These are phyloP conservation scores for Metaphire vulgaris DNA, from an alignment of 1,140 invertebrate genomes.

Conservation along the genomic window DNA sequence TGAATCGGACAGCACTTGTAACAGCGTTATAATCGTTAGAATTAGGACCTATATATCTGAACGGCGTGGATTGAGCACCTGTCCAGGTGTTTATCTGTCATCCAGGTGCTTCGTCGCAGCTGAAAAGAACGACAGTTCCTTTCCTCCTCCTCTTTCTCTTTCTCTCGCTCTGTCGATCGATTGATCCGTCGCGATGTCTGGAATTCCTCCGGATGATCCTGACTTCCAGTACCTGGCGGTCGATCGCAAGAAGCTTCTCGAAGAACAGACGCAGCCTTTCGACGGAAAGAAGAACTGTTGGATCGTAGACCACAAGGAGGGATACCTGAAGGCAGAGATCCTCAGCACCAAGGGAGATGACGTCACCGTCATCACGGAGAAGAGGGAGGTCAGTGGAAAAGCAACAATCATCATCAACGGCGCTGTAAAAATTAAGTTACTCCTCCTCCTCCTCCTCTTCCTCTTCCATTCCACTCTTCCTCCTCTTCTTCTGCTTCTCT, in stretches of 20 bases:
- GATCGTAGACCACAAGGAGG: conserved; percentile 95
- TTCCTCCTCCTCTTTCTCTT: too few relatives aligned
- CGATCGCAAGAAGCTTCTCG: conserved; percentile 45
- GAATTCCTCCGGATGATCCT: conserved; percentile 34
- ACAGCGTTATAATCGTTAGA: too few relatives aligned
- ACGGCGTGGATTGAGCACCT: too few relatives aligned
- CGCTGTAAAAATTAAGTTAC: not conserved
- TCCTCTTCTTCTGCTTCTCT: too few relatives aligned
- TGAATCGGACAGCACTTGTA: too few relatives aligned
- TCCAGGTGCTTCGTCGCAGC: too few relatives aligned
- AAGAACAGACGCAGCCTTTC: conserved; percentile 43
- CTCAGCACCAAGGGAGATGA: conserved; percentile 96
- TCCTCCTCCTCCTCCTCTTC: too few relatives aligned
- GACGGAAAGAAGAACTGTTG: conserved; percentile 99
- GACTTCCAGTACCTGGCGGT: conserved; percentile 48
- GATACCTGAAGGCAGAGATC: conserved; percentile 93
- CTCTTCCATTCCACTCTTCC: not conserved
- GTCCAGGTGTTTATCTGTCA: too few relatives aligned
- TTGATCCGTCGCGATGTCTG: not conserved
- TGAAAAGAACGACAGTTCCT: too few relatives aligned
- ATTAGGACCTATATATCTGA: too few relatives aligned
- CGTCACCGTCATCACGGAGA: conserved; percentile 79
- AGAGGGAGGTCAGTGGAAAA: conserved; percentile 66
- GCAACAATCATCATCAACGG: too few relatives aligned
- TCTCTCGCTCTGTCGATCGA: too few relatives aligned